A percentile compares a stretch with the other conserved stretches of the same genome.
Evolutionary conservation across 2,888 invertebrate genomes (phyloP).

Genomic region (Dynastes hyllus): DNA sequence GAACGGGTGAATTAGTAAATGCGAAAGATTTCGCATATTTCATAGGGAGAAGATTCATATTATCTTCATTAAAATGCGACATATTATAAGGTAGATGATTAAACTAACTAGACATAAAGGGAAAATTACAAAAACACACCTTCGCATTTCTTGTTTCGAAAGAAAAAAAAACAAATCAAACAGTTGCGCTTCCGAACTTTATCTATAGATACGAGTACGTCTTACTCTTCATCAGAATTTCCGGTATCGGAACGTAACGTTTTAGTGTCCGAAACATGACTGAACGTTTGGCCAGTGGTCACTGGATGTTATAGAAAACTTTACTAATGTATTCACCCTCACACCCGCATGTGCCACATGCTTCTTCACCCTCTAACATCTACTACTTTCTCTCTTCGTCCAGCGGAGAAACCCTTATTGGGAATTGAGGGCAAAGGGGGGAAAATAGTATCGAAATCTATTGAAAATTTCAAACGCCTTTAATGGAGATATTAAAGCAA

Average conservation of each 20-base stretch:
- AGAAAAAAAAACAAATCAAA: not conserved
- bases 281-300: conserved; percentile 67
- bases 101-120: conserved; percentile 59
- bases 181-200: no score
- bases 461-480: not conserved
- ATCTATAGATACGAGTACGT: no score
- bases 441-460: conserved; percentile 32
- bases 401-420: not conserved
- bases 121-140: conserved; percentile 2
- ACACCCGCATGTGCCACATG: conserved; percentile 64
- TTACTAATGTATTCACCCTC: conserved; percentile 70
- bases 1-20: not conserved
- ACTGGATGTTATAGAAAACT: conserved; percentile 67
- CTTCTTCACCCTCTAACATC: conserved; percentile 56
- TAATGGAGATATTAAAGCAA: not conserved
- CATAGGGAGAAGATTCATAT: conserved; percentile 56
- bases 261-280: conserved; percentile 50
- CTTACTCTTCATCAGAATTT: no score
- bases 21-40: no score
- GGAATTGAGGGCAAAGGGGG: not conserved
- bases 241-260: not conserved
- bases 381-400: conserved; percentile 32
- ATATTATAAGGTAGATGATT: conserved; percentile 64
- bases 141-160: conserved; percentile 1
- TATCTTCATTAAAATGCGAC: conserved; percentile 60